Evolutionary conservation across 2,113 vertebrate genomes (phyloP).

Genomic region (Ciconia stormi): DNA sequence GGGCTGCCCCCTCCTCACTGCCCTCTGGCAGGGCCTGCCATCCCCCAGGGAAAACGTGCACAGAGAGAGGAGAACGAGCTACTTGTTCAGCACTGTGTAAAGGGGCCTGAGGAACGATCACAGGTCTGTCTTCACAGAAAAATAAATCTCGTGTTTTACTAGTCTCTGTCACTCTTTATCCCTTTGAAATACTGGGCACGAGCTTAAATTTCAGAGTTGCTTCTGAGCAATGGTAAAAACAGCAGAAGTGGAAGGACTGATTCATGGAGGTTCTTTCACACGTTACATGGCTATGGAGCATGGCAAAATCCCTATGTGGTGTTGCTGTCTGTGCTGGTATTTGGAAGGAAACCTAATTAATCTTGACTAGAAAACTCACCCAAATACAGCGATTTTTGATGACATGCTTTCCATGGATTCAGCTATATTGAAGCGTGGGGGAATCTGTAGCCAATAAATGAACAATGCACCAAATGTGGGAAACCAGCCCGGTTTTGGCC

Average conservation of each 20-base stretch:
- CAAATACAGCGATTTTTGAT: not conserved
- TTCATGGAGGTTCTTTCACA: not conserved
- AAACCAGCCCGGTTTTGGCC: not conserved
- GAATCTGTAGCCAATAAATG: not conserved
- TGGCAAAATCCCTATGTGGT: accelerated
- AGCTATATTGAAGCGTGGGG: not conserved
- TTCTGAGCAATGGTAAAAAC: not conserved
- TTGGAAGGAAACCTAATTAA: not conserved
- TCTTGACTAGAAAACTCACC: not conserved
- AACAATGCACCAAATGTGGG: not conserved
- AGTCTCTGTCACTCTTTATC: not conserved
- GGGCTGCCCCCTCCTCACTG: not conserved
- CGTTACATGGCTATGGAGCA: accelerated
- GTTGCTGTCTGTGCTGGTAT: not conserved
- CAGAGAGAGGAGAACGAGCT: accelerated
- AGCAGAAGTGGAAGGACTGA: not conserved
- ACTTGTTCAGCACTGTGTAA: accelerated
- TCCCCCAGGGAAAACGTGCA: accelerated
- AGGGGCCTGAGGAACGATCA: accelerated
- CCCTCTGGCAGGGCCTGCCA: not conserved
- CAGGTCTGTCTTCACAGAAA: too few species aligned
- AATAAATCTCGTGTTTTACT: not conserved
- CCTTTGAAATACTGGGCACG: too few species aligned
- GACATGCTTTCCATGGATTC: not conserved
- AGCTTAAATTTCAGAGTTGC: not conserved